Evolutionary conservation across 2,113 vertebrate species (phyloP).

Genomic region (Daubentonia madagascariensis): DNA sequence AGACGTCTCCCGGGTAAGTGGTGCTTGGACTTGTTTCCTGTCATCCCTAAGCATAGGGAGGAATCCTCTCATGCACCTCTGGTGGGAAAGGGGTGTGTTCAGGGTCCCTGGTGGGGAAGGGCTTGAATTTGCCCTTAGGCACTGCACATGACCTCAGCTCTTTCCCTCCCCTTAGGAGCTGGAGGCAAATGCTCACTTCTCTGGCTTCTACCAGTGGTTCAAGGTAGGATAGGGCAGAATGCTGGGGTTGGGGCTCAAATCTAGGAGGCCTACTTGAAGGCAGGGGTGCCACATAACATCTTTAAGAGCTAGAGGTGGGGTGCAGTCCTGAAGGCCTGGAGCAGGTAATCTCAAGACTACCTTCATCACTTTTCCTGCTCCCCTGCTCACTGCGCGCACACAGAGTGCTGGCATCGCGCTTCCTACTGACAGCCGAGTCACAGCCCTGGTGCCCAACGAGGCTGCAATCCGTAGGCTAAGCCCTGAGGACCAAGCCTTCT

Average conservation of each 20-base stretch:
- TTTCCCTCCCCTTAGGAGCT: slow-evolving; percentile 86
- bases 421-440: slow-evolving; percentile 83
- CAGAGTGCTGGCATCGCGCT: slow-evolving; percentile 82
- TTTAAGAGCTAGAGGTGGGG: background rate
- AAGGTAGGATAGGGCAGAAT: slow-evolving; percentile 82
- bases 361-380: background rate
- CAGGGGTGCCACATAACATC: background rate
- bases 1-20: slow-evolving; percentile 84
- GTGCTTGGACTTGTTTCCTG: background rate
- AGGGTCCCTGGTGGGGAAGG: background rate
- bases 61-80: background rate
- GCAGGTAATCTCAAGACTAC: background rate
- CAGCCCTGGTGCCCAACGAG: slow-evolving; percentile 87
- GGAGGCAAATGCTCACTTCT: slow-evolving; percentile 82
- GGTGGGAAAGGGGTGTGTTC: background rate
- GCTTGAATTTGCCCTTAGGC: background rate
- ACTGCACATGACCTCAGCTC: background rate
- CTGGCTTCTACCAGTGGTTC: slow-evolving; percentile 82
- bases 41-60: background rate
- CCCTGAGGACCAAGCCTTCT: slow-evolving; percentile 80
- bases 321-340: background rate
- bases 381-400: background rate
- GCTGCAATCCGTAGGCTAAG: slow-evolving; percentile 83
- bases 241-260: background rate
- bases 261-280: background rate